Base-by-base conservation (phyloP, 2,888 invertebrate genomes). In the Heliconius hortense region DNA sequence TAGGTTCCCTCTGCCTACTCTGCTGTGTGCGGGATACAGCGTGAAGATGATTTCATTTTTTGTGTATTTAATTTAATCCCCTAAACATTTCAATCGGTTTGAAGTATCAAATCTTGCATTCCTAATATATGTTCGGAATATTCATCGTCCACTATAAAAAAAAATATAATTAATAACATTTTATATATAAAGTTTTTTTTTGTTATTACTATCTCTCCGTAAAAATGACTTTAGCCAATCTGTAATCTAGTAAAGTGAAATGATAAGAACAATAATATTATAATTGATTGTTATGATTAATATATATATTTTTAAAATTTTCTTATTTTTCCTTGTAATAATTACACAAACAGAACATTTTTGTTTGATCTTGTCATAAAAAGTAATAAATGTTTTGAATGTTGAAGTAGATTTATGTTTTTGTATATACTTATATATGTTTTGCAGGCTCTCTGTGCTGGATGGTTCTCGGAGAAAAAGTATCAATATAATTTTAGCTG, bases 401-500 rank as follows among this genome's bases (percentile, higher is more conserved):
- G 4, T 59, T 59, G 13, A 13, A 59, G 13, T 60, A 0, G 24
- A 13, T 24, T 26, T 24, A 60, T 26, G 26, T 26, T 26, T 26
- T 15, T 68, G 15, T 77, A 62, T 75, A 43, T 24, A 35, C 35
- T 10, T 60, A 39, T 73, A 76, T 79, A 78, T 84, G 78, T 75
- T 80, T 79, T 81, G 91, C 88, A 96, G 96, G 95, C 95, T 85
- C 85, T 96, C 85, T 87, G 87, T 82, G 92, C 95, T 79, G 98
- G 98, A 53, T 98, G 98, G 98, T 96, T 96, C 87, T 95, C 95
- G 7, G 66, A 66, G 39, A 66, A 43, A 66, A 43, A 39, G 15
- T 7, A 35, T 13, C 64, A 66, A 43, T 97, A 98, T 89, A 97
- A 96, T 84, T 96, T 97, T 82, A 95, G 95, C 79, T 98, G 98